These are phyloP conservation scores for Rotaria socialis DNA, from an alignment of 2,888 invertebrate species.

Conservation along the genomic window DNA sequence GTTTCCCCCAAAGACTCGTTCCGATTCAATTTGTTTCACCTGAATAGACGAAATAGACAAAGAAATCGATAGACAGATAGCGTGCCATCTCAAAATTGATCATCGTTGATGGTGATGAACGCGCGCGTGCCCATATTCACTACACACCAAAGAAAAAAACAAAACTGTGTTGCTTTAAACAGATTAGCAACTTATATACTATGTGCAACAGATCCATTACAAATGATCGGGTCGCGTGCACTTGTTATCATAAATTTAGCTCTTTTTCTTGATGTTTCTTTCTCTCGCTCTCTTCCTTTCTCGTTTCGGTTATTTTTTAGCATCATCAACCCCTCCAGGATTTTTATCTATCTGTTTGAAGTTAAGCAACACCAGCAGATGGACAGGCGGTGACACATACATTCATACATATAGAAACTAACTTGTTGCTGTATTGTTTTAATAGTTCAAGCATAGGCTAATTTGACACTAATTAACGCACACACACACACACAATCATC, in stretches of 20 bases:
- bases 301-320: too few relatives aligned
- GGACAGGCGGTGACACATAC: conserved; percentile 21
- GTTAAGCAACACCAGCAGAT: conserved; percentile 3
- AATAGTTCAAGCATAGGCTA: conserved; percentile 6
- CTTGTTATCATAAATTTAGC: conserved; percentile 25
- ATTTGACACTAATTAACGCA: conserved; percentile 6
- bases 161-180: conserved; percentile 22
- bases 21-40: conserved; percentile 14
- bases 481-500: background rate
- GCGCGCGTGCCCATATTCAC: background rate
- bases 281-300: too few relatives aligned
- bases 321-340: background rate
- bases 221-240: conserved; percentile 20
- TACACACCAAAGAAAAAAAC: conserved; percentile 29
- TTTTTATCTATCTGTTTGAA: conserved; percentile 28
- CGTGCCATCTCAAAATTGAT: conserved; percentile 26
- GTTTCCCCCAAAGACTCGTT: conserved; percentile 1
- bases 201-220: conserved; percentile 29
- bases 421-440: conserved; percentile 5
- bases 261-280: background rate
- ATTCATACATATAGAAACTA: background rate
- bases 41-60: conserved; percentile 8
- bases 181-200: conserved; percentile 1
- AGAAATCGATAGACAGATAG: conserved; percentile 1
- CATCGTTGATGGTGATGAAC: background rate